Base-by-base conservation (phyloP, 1,140 invertebrate species). In the Delia radicum region DNA sequence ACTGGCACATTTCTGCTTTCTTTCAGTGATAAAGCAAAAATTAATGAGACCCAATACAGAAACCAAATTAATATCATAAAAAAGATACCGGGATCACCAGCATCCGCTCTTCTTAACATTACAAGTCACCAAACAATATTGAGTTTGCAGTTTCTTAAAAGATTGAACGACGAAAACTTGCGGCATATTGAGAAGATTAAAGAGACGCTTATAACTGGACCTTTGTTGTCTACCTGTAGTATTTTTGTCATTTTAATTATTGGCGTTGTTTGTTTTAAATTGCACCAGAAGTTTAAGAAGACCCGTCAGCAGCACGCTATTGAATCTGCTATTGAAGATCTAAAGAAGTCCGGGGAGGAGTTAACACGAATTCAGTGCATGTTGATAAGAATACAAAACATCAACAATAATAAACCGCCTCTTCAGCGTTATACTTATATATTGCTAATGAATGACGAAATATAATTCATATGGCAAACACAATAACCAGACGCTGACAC, bases 1-100 rank as follows among this genome's bases (percentile, higher is more conserved):
- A 37, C 31, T 18, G 76, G 76, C n/a, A 78, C 77, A 12, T 76
- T 61, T 37, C 33, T 75, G 27, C 27, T 77, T 31, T 76, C 62
- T 10, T 77, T 74, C 46, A 31, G 55, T 18, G 2, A 74, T 18
- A 48, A 74, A 27, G 42, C 46, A 27, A 61, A 74, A 42, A 42
- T 42, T 42, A 42, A 42, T 42, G 8, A 42, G 37, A 42, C 37
- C 37, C 37, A 42, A 42, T 42, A 42, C 37, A 42, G 37, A 42
- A 74, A 24, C 48, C 21, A 13, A 61, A 62, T n/a, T 2, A 24
- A 27, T 26, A 61, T 31, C 13, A 15, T 48, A 15, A 28, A 26
- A 55, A 76, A 18, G 8, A 12, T 29, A 46, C 71, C 71, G 26
- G 33, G 37, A 37, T 73, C 72, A 29, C 28, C 29, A 72, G 21